Base-by-base conservation (phyloP, 1,140 invertebrate species). In the Anastatus disparis region DNA sequence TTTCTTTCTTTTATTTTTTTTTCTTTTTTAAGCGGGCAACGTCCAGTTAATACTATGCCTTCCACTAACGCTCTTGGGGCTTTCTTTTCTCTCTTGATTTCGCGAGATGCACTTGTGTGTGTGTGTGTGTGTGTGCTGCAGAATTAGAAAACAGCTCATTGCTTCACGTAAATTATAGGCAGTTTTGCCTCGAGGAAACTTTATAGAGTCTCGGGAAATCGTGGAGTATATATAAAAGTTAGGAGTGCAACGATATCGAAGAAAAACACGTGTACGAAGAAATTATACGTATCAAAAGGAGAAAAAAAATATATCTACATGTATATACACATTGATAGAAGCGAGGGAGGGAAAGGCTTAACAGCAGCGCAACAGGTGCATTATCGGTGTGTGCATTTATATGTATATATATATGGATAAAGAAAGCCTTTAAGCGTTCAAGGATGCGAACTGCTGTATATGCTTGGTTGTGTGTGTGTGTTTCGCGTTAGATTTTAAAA, bases 1-100 rank as follows among this genome's bases (percentile, higher is more conserved):
- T 44, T 38, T 61, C 55, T 58, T 20, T 58, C 44, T 46, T n/a
- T n/a, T n/a, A n/a, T n/a, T n/a, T n/a, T n/a, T n/a, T n/a, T n/a
- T n/a, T n/a, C n/a, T n/a, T n/a, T n/a, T n/a, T 26, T 64, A 52
- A 64, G 73, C 79, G 81, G 79, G 76, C 79, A 84, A 84, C 76
- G 80, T 77, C 80, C 82, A 81, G 77, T 81, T 82, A 83, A 83
- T 83, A 81, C 75, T 82, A 83, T 82, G 81, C 81, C 77, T 74
- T 73, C 73, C 67, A 27, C 62, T n/a, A n/a, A 53, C 67, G 38
- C 65, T 52, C n/a, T 53, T 50, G 55, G 65, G 61, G 59, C 40
- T 59, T n/a, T n/a, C n/a, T n/a, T n/a, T n/a, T n/a, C 26, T 31
- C 24, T 48, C 35, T 29, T 50, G 63, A 55, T 65, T 65, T 55